These are phyloP conservation scores for Craterocephalus amniculus DNA, from an alignment of 2,797 vertebrate genomes.

Conservation along the genomic window DNA sequence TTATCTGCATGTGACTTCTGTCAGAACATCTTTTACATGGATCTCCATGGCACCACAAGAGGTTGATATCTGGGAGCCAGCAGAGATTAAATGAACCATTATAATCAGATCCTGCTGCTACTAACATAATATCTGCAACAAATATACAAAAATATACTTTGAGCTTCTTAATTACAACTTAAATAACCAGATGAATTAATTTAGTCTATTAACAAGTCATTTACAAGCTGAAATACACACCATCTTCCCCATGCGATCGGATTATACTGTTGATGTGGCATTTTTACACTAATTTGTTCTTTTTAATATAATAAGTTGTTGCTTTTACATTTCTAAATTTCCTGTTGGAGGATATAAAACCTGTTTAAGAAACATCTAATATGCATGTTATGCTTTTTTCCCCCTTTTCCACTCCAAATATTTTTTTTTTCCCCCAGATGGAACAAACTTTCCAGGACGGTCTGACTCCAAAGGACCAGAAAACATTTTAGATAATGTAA, in stretches of 20 bases:
- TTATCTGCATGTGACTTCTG: neutral
- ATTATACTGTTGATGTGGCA: slow-evolving; percentile 4
- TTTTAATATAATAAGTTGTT: slow-evolving; percentile 32
- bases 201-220: slow-evolving; percentile 12
- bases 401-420: slow-evolving; percentile 4
- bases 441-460: neutral
- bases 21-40: neutral
- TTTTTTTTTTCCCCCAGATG: neutral
- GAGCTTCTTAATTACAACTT: slow-evolving; percentile 30
- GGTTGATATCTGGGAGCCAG: neutral
- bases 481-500: slow-evolving; percentile 6
- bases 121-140: slow-evolving; percentile 24
- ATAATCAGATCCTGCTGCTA: slow-evolving; percentile 6
- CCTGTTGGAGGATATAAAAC: slow-evolving; percentile 29
- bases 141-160: slow-evolving; percentile 24
- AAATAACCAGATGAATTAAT: slow-evolving; percentile 14
- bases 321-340: slow-evolving; percentile 13
- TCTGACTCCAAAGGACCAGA: slow-evolving; percentile 6
- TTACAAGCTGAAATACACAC: slow-evolving; percentile 26
- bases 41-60: neutral
- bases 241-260: slow-evolving; percentile 26
- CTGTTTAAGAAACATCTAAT: slow-evolving; percentile 43
- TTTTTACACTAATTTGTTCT: slow-evolving; percentile 32
- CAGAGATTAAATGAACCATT: neutral
- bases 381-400: slow-evolving; percentile 53